Conservation (phyloP, 2,888 invertebrate species). For the Gibbula magus region DNA sequence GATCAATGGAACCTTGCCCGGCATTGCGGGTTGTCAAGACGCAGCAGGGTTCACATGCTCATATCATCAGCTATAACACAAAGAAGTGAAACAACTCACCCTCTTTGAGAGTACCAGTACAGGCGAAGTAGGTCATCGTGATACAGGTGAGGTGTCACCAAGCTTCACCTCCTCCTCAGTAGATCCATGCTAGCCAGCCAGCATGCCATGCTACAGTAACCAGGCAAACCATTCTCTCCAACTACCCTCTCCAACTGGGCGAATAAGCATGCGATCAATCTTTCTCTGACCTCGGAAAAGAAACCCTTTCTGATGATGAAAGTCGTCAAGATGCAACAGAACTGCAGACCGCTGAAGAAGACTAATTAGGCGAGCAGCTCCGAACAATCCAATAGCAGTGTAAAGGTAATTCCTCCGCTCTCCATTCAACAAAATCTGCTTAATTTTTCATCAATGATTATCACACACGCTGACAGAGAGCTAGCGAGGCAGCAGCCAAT, state of each 20-base stretch:
- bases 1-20: background rate
- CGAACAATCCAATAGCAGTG: background rate
- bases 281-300: conserved; percentile 2
- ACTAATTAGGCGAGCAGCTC: background rate
- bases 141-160: background rate
- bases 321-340: background rate
- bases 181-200: background rate
- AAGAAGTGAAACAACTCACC: background rate
- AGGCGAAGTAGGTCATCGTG: background rate
- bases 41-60: too few species aligned
- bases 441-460: conserved; percentile 11
- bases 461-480: background rate
- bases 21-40: background rate
- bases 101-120: background rate
- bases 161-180: too few species aligned
- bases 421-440: conserved; percentile 5
- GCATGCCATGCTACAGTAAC: background rate
- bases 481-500: too few species aligned
- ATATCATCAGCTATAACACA: too few species aligned
- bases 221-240: background rate
- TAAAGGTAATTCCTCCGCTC: background rate
- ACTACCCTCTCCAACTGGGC: conserved; percentile 5
- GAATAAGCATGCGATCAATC: background rate
- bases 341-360: background rate
- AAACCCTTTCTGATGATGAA: background rate